These are phyloP conservation scores for Corapipo altera DNA, from an alignment of 2,113 vertebrate genomes.

Conservation along the genomic window DNA sequence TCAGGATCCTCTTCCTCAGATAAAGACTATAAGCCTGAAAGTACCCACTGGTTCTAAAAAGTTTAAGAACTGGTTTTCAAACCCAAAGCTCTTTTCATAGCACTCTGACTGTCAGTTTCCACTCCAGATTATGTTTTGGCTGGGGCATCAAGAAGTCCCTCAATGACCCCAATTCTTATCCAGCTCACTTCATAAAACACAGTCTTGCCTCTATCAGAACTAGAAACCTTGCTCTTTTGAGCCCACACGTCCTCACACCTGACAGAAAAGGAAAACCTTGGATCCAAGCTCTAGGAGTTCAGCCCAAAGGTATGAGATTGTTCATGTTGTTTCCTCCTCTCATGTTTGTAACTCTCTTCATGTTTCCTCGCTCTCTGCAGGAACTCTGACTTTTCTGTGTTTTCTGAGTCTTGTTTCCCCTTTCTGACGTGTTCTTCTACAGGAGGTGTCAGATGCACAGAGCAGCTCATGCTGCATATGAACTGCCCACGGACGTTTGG, in stretches of 20 bases:
- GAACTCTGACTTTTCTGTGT: background rate
- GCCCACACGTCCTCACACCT: background rate
- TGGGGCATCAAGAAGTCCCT: background rate
- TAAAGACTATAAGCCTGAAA: background rate
- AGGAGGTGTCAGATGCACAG: background rate
- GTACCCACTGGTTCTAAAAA: background rate
- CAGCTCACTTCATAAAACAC: background rate
- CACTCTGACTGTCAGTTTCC: background rate
- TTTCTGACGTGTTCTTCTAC: background rate
- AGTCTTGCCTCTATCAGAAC: background rate
- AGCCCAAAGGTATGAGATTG: background rate
- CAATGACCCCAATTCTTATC: background rate
- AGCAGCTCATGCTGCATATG: background rate
- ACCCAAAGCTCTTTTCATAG: background rate
- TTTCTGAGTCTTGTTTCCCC: background rate
- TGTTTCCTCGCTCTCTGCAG: background rate
- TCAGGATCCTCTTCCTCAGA: background rate
- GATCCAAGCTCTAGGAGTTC: background rate
- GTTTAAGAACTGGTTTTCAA: background rate
- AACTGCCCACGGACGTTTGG: background rate
- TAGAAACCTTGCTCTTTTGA: background rate
- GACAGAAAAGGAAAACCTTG: background rate
- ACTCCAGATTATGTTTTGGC: background rate
- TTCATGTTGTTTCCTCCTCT: background rate
- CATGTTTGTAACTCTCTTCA: background rate